phyloP scores from a whole-genome alignment of 2,888 invertebrate species.

The Tetheella fluctuosa region DNA sequence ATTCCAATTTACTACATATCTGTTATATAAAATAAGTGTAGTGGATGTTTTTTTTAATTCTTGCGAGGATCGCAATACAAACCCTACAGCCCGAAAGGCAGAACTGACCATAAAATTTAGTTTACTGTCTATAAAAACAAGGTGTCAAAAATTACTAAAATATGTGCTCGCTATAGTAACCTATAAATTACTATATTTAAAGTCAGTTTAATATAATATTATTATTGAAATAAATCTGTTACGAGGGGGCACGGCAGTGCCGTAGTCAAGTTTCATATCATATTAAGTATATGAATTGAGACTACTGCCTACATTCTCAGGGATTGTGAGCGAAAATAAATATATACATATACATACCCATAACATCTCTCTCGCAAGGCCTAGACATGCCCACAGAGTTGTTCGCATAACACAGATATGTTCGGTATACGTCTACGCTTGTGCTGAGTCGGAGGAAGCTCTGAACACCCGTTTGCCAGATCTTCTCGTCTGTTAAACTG shows the following conservation, averaged over 20 bases:
- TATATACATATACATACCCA: constrained; percentile 85
- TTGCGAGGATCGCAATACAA: too few species aligned
- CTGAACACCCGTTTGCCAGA: constrained; percentile 70
- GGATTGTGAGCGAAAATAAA: too few species aligned
- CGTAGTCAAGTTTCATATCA: background rate
- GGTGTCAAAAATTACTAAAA: too few species aligned
- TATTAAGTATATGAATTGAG: background rate
- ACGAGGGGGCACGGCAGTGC: background rate
- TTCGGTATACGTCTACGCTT: constrained; percentile 84
- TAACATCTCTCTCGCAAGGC: constrained; percentile 87
- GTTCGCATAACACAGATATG: constrained; percentile 93
- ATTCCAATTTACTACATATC: too few species aligned
- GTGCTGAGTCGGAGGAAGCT: constrained; percentile 81
- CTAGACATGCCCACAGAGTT: constrained; percentile 90
- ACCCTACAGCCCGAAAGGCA: too few species aligned
- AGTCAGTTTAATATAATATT: background rate
- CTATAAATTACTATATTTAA: background rate
- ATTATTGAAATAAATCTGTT: background rate
- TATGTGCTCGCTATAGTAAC: too few species aligned
- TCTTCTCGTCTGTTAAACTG: constrained; percentile 85
- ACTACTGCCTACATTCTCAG: too few species aligned
- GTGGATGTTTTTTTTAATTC: too few species aligned
- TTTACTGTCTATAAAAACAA: too few species aligned
- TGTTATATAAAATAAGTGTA: too few species aligned
- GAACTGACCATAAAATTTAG: too few species aligned